These are phyloP conservation scores for Agonopterix heracliana DNA, from an alignment of 2,888 invertebrate genomes.

Conservation along the genomic window DNA sequence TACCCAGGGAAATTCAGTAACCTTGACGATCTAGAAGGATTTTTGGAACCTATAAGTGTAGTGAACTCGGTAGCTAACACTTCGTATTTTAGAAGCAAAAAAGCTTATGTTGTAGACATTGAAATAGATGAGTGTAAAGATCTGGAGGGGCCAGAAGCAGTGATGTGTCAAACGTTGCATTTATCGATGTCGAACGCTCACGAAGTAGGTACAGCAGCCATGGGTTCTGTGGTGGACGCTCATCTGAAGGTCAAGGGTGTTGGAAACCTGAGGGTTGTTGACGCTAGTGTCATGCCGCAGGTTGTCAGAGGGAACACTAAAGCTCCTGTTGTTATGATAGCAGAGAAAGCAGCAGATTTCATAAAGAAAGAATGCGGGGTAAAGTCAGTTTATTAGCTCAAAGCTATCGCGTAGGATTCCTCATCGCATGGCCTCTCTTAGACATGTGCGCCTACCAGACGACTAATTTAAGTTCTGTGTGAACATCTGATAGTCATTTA, in stretches of 20 bases:
- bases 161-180: slow-evolving; percentile 55
- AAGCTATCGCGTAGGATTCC: no score
- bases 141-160: slow-evolving; percentile 37
- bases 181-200: slow-evolving; percentile 55
- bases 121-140: slow-evolving; percentile 33
- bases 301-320: neutral
- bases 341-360: neutral
- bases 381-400: no score
- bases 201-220: neutral
- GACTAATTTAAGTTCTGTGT: no score
- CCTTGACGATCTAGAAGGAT: slow-evolving; percentile 35
- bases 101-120: slow-evolving; percentile 38
- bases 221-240: neutral
- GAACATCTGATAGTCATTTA: no score
- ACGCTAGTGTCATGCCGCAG: neutral
- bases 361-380: slow-evolving; percentile 6
- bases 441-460: no score
- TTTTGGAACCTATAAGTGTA: slow-evolving; percentile 34
- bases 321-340: neutral
- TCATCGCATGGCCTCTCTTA: no score
- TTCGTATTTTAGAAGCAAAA: slow-evolving; percentile 36
- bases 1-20: slow-evolving; percentile 47
- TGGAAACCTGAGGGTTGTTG: neutral
- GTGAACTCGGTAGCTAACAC: slow-evolving; percentile 39
- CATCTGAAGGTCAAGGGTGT: neutral